These are phyloP conservation scores for Lottia scabra DNA, from an alignment of 2,888 invertebrate genomes.

Conservation along the genomic window DNA sequence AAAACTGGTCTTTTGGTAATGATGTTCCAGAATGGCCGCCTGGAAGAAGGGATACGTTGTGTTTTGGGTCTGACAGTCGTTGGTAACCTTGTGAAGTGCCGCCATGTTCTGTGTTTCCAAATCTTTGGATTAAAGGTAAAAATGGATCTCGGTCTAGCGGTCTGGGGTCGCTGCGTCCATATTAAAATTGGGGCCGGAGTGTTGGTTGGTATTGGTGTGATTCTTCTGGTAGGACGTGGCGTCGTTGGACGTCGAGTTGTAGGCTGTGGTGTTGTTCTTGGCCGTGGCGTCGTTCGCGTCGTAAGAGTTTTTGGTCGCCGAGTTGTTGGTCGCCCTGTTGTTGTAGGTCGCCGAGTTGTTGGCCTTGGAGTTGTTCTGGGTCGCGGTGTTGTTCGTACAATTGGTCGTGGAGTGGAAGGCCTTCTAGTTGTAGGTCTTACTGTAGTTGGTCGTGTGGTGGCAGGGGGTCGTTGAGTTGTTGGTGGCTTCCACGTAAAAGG, in stretches of 20 bases:
- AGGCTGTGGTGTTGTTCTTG: not conserved
- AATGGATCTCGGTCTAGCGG: not conserved
- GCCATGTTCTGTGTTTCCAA: not conserved
- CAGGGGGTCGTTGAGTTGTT: not conserved
- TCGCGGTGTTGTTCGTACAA: not conserved
- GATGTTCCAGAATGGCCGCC: not conserved
- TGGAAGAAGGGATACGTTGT: not conserved
- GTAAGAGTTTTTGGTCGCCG: not conserved
- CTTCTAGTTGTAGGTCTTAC: not conserved
- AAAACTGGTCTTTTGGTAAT: not conserved
- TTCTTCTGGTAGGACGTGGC: not conserved
- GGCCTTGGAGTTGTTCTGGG: not conserved
- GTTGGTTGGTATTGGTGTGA: not conserved
- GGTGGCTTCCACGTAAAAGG: not conserved
- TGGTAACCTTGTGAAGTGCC: not conserved
- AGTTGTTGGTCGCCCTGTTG: not conserved
- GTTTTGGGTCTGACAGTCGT: not conserved
- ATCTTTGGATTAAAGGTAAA: not conserved
- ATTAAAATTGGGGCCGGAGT: not conserved
- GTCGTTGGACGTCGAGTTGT: not conserved
- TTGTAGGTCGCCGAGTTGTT: not conserved
- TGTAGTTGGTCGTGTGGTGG: constrained; percentile 1
- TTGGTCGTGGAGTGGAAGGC: not conserved
- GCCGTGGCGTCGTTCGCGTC: constrained; percentile 1
- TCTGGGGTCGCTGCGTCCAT: not conserved